phyloP scores from a whole-genome alignment of 2,888 invertebrate genomes.

The Girardia tigrina region DNA sequence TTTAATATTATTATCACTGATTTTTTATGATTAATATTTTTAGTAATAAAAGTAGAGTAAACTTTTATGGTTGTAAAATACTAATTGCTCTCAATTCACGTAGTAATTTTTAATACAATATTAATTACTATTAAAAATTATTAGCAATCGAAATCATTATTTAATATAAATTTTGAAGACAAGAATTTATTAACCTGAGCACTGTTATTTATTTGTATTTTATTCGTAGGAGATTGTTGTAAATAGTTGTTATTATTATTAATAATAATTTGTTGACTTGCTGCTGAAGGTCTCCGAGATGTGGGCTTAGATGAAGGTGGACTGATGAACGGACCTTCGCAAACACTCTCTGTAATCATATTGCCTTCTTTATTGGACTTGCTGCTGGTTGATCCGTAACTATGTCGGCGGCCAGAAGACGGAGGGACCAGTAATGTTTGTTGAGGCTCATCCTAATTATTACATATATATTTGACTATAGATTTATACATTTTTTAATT shows the following conservation, averaged over 20 bases:
- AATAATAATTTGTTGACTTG: conserved; percentile 24
- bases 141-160: too few relatives aligned
- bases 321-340: conserved; percentile 36
- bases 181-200: neutral
- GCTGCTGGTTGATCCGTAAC: conserved; percentile 32
- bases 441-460: conserved; percentile 3
- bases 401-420: conserved; percentile 29
- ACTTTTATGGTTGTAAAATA: too few relatives aligned
- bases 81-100: too few relatives aligned
- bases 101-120: too few relatives aligned
- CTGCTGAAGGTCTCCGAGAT: conserved; percentile 33
- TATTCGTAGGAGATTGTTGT: conserved; percentile 8
- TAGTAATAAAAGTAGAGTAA: too few relatives aligned
- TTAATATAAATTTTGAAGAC: too few relatives aligned
- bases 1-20: too few relatives aligned
- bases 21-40: too few relatives aligned
- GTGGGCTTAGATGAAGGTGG: conserved; percentile 31
- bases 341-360: conserved; percentile 35
- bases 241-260: neutral
- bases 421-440: neutral
- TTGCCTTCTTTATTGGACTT: conserved; percentile 25
- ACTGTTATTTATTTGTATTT: conserved; percentile 5
- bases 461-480: too few relatives aligned
- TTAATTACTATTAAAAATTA: too few relatives aligned
- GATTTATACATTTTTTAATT: too few relatives aligned